Evolutionary conservation across 2,888 invertebrate genomes (phyloP), one percentile per base, ranked within the genome.

Genomic region (Crematogaster levior): DNA sequence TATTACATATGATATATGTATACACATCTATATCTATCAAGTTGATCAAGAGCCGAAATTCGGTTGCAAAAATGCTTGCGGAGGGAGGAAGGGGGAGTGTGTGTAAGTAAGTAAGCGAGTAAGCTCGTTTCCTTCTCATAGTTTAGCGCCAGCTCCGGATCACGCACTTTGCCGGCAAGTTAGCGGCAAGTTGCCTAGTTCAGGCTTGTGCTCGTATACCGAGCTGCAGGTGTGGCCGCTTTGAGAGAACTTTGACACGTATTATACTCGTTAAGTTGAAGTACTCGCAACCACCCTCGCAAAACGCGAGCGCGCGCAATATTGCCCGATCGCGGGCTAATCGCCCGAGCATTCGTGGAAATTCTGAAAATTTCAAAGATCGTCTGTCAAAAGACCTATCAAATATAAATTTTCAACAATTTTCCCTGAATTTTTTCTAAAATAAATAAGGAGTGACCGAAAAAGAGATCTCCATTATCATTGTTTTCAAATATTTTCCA

Each of bases 241-340:
- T 90, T 86, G 77, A 85, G 85, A 83, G 83, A 92, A 92, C 91
- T 92, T 92, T 88, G 91, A 92, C 89, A 90, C 88, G 90, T 91
- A 92, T 92, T 92, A 91, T 90, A 88, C 90, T 91, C 89, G 91
- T 92, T 92, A 91, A 91, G 90, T 90, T 86, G 82, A 84, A 85
- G 75, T 82, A 82, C 79, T 79, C 80, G 66, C 63, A 34, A 73
- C 58, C 83, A 79, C 40, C 56, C 66, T 60, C 58, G 53, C 51
- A 58, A 6, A 65, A 61, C 37, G 74, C 48, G 66, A 18, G 18
- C 7, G 30, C 37, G 27, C 15, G 2, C 21, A 9, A 81, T 83
- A 84, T 68, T 63, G 68, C 79, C 82, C 84, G 84, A 85, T 88
- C 65, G 65, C 30, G 21, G 18, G 34, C 30, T 70, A 72, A 79